Evolutionary conservation across 2,113 vertebrate species (phyloP), one percentile per base, ranked within the genome.

Genomic region (Lepidothrix coronata): DNA sequence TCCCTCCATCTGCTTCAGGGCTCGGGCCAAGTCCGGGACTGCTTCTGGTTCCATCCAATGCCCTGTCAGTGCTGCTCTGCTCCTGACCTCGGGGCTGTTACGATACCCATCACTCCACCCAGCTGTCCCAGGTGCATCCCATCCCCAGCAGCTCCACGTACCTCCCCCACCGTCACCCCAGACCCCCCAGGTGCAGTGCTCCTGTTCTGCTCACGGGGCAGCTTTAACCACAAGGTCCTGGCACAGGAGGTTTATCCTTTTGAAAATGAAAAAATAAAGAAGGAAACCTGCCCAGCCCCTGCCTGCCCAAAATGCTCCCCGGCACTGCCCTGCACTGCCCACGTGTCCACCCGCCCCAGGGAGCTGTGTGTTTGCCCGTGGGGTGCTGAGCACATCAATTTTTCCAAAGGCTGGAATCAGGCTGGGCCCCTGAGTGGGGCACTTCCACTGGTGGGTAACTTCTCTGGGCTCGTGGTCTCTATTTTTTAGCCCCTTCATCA

Each of bases 341-440:
- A 0, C 1, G 37, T 23, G 1, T 6, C 27, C 8, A 0, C 17
- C 9, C 0, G 1, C 59, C 5, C 0, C 1, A 8, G 61, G 41
- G 31, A 35, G 65, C 65, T 19, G 41, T 3, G 1, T 63, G 5
- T 23, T 20, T 13, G 11, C 46, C 62, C 49, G 0, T 0, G 3
- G n/a, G 17, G 17, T 8, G 31, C 43, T 80, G 12, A 1, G 66
- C 33, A 46, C 3, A 0, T 35, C 2, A 0, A 24, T 31, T 27
- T 46, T 43, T 5, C n/a, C 65, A 14, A 37, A 63, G 52, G 43
- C 80, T 86, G 48, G 28, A 20, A 52, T 24, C 28, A 10, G 57
- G 25, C 43, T 57, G 37, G 33, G 55, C 3, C 13, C 39, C 46
- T 25, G 16, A 48, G 55, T 18, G 16, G 33, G 48, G 68, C 77